phyloP scores from a whole-genome alignment of 2,113 vertebrate species.

The Lophius piscatorius region DNA sequence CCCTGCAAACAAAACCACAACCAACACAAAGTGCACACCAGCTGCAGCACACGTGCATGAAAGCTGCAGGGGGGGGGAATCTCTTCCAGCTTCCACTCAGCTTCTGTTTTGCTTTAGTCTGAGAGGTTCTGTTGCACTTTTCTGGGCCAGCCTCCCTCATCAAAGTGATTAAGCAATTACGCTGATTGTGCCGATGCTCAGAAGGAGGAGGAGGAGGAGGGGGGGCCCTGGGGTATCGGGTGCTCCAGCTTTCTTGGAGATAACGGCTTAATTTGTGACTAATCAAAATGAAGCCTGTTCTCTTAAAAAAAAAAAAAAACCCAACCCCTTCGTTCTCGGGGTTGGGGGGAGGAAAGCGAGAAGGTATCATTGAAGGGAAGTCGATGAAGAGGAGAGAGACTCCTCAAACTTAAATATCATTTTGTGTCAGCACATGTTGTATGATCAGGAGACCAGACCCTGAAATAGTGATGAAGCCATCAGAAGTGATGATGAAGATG shows the following conservation, averaged over 20 bases:
- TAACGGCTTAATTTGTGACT: conserved; percentile 72
- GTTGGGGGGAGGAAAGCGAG: too few species aligned
- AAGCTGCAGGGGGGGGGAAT: not conserved
- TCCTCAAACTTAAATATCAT: conserved; percentile 22
- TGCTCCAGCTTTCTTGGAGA: conserved; percentile 67
- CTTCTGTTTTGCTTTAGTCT: conserved; percentile 43
- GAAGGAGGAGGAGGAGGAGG: conserved; percentile 49
- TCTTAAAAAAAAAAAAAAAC: conserved; percentile 42
- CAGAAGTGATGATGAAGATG: conserved; percentile 1
- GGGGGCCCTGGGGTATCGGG: conserved; percentile 67
- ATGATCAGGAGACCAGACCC: not conserved
- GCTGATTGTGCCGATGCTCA: conserved; percentile 69
- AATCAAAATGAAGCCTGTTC: conserved; percentile 63
- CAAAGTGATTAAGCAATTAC: conserved; percentile 77
- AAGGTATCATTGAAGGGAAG: conserved; percentile 16
- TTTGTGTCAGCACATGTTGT: not conserved
- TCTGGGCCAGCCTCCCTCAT: conserved; percentile 69
- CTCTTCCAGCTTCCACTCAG: not conserved
- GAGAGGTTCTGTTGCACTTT: conserved; percentile 54
- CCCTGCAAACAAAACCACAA: not conserved
- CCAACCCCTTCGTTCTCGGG: conserved; percentile 31
- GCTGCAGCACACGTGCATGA: not conserved
- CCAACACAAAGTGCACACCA: not conserved
- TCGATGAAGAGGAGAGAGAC: not conserved
- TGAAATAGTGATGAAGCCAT: conserved; percentile 27